These are phyloP conservation scores for Habroteleia sp. DNA, from an alignment of 2,888 invertebrate genomes.

Conservation along the genomic window DNA sequence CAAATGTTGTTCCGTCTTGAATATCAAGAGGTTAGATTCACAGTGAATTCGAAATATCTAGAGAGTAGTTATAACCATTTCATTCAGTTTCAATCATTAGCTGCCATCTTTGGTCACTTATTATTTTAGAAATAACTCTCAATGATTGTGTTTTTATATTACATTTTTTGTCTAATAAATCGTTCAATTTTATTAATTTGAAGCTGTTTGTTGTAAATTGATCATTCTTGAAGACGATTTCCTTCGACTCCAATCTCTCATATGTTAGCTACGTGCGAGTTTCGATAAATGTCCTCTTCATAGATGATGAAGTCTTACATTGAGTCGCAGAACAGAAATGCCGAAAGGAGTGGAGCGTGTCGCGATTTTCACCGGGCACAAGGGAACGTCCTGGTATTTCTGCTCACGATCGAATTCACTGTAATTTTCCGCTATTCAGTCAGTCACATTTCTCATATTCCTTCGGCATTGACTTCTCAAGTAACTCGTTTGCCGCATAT, in stretches of 20 bases:
- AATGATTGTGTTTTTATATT: too few relatives aligned
- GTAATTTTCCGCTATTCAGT: conserved; percentile 70
- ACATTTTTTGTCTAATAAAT: too few relatives aligned
- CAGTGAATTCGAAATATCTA: too few relatives aligned
- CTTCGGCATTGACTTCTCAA: conserved; percentile 22
- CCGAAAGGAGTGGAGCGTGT: conserved; percentile 20
- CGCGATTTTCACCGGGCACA: conserved; percentile 30
- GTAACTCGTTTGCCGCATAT: conserved; percentile 32
- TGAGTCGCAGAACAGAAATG: conserved; percentile 7
- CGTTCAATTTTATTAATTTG: too few relatives aligned
- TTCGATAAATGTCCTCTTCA: conserved; percentile 57
- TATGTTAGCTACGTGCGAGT: conserved; percentile 16
- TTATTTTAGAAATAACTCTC: too few relatives aligned
- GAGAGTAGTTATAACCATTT: too few relatives aligned
- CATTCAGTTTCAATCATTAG: too few relatives aligned
- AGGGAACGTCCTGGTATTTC: conserved; percentile 56
- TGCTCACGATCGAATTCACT: conserved; percentile 64
- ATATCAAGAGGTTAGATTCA: too few relatives aligned
- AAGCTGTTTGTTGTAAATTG: background rate
- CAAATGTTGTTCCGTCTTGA: too few relatives aligned
- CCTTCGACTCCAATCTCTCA: background rate
- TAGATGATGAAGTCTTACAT: conserved; percentile 47
- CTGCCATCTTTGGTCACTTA: too few relatives aligned
- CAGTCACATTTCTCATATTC: conserved; percentile 51
- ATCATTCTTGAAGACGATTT: background rate